These are phyloP conservation scores for Ormyrus nitidulus DNA, from an alignment of 2,888 invertebrate species.

Conservation along the genomic window DNA sequence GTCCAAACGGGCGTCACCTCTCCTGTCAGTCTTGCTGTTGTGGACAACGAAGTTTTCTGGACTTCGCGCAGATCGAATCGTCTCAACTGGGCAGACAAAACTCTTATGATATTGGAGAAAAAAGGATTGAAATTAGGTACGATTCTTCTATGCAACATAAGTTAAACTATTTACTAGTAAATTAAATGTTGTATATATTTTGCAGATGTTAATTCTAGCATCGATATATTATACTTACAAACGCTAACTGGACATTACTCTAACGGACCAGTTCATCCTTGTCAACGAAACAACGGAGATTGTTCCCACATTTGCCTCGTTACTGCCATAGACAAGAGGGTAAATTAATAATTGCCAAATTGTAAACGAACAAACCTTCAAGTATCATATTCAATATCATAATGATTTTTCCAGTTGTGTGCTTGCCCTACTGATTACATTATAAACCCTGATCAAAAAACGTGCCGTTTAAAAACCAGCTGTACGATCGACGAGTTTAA, in stretches of 20 bases:
- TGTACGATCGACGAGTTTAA: conserved; percentile 75
- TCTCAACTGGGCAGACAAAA: conserved; percentile 80
- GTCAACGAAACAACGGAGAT: conserved; percentile 79
- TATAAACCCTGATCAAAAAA: conserved; percentile 77
- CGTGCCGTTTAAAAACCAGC: conserved; percentile 77
- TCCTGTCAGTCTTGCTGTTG: conserved; percentile 79
- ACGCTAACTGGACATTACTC: conserved; percentile 74
- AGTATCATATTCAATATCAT: no score
- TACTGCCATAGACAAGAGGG: conserved; percentile 56
- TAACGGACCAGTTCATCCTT: conserved; percentile 76
- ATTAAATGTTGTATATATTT: not conserved
- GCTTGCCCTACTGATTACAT: conserved; percentile 83
- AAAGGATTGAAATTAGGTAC: conserved; percentile 74
- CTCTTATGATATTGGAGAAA: conserved; percentile 67
- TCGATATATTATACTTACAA: conserved; percentile 76
- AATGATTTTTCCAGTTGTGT: conserved; percentile 70
- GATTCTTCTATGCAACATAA: conserved; percentile 33
- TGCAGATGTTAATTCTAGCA: conserved; percentile 66
- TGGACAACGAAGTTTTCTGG: conserved; percentile 85
- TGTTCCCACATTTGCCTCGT: conserved; percentile 87
- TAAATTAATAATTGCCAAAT: conserved; percentile 47
- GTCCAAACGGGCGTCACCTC: conserved; percentile 70
- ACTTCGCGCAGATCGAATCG: conserved; percentile 78
- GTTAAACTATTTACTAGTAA: not conserved
- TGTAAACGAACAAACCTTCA: no score